Percentiles rank a stretch among this genome's conserved stretches.
These are phyloP conservation scores for Unio delphinus DNA, from an alignment of 2,888 invertebrate species.

Conservation along the genomic window DNA sequence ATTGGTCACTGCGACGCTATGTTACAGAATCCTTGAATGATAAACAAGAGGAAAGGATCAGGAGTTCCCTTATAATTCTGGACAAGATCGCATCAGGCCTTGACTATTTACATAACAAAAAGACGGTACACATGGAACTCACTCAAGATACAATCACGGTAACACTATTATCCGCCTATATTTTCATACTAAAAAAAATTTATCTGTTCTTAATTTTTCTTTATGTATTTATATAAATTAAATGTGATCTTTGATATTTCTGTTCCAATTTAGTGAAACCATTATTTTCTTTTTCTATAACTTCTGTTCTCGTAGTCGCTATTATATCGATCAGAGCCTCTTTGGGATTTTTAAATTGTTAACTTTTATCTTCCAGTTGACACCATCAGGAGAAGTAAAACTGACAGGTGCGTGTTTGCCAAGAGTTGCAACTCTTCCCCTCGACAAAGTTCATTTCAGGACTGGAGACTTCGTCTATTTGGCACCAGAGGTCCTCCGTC, in stretches of 20 bases:
- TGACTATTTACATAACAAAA: conserved; percentile 46
- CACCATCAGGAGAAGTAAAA: conserved; percentile 33
- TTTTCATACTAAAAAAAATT: no score
- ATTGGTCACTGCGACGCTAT: conserved; percentile 33
- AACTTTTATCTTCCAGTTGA: conserved; percentile 8
- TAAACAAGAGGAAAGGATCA: conserved; percentile 7
- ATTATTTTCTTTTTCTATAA: neutral
- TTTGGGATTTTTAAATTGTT: neutral
- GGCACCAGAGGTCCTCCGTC: conserved; percentile 57
- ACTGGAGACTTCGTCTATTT: conserved; percentile 56
- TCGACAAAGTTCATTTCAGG: conserved; percentile 29
- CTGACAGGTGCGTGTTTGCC: conserved; percentile 58
- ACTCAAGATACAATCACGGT: conserved; percentile 55
- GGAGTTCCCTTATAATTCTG: conserved; percentile 9
- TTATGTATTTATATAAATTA: no score
- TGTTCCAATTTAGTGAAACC: neutral
- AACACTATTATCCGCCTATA: conserved; percentile 4
- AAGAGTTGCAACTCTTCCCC: conserved; percentile 42
- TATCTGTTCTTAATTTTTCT: no score
- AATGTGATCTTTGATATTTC: no score
- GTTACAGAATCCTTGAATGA: conserved; percentile 1
- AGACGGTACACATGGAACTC: conserved; percentile 57
- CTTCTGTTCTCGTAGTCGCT: neutral
- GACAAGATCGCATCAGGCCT: conserved; percentile 28
- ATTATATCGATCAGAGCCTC: neutral